Base-by-base conservation (phyloP, 1,140 invertebrate genomes). In the Anastatus disparis region DNA sequence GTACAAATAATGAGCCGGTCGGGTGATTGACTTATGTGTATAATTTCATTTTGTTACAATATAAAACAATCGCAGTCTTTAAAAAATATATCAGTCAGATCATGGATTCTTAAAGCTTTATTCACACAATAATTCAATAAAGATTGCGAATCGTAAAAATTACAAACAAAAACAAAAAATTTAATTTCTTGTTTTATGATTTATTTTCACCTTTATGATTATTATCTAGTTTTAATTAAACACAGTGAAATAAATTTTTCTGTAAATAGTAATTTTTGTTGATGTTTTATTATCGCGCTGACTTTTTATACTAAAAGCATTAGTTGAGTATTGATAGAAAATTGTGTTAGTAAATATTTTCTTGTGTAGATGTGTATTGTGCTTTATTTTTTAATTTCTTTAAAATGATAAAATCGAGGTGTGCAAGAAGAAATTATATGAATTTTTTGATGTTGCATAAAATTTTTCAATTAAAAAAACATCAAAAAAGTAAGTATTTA, bases 231-330 rank as follows among this genome's bases (percentile, higher is more conserved):
- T 74, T 82, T 81, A 78, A 65, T 77, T 79, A 76, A 79, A 72
- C 71, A 69, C 75, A 81, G 55, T 70, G 72, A 79, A 84, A 84
- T 82, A 81, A 84, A 84, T 77, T 69, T 46, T 76, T 75, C 77
- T 85, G 82, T 84, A 84, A 78, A 86, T 85, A 85, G 79, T 83
- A 75, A 82, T 80, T 73, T 83, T 80, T 80, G 78, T 84, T 80
- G 81, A 79, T 76, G 78, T 80, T 82, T 81, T 76, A 79, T 82
- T 80, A 62, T 46, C 22, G 66, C 29, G 20, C 52, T 61, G 53
- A 9, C 6, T 59, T 59, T 64, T 56, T 72, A 74, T 48, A 65
- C 46, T 24, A 50, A 55, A 63, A 50, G 40, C 38, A 61, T 61
- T 13, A 46, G 38, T 46, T 61, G 58, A 61, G 58, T 61, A 61